Conservation (phyloP, 2,888 invertebrate genomes). For the Agapostemon virescens region DNA sequence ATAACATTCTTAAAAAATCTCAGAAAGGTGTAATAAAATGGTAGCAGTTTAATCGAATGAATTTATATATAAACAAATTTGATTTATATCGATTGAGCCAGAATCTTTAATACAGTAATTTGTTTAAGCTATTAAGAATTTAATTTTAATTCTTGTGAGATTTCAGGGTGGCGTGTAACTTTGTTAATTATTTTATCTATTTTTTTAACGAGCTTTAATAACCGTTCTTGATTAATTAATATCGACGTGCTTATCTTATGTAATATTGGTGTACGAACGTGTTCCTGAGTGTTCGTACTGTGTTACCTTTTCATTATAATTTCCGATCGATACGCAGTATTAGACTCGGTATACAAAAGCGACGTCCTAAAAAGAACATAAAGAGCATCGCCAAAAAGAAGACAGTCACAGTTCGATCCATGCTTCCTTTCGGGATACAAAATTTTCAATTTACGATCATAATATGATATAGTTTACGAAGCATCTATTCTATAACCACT, state of each 20-base stretch:
- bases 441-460: neutral
- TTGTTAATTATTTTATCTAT: neutral
- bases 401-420: neutral
- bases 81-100: too few relatives aligned
- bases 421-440: neutral
- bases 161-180: neutral
- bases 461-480: neutral
- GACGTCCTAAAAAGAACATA: slow-evolving; percentile 22
- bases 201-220: neutral
- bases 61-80: too few relatives aligned
- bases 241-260: neutral
- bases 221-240: neutral
- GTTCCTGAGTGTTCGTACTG: neutral
- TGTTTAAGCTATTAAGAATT: neutral
- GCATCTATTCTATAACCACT: neutral
- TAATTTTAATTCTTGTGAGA: neutral
- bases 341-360: slow-evolving; percentile 21
- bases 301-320: neutral
- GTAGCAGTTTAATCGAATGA: too few relatives aligned
- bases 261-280: neutral
- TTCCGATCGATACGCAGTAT: slow-evolving; percentile 38
- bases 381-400: slow-evolving; percentile 22
- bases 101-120: too few relatives aligned
- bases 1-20: too few relatives aligned
- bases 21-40: too few relatives aligned